Percentiles rank a stretch among this genome's conserved stretches.
These are phyloP conservation scores for Sarcophilus harrisii DNA, from an alignment of 2,797 vertebrate genomes.

Conservation along the genomic window DNA sequence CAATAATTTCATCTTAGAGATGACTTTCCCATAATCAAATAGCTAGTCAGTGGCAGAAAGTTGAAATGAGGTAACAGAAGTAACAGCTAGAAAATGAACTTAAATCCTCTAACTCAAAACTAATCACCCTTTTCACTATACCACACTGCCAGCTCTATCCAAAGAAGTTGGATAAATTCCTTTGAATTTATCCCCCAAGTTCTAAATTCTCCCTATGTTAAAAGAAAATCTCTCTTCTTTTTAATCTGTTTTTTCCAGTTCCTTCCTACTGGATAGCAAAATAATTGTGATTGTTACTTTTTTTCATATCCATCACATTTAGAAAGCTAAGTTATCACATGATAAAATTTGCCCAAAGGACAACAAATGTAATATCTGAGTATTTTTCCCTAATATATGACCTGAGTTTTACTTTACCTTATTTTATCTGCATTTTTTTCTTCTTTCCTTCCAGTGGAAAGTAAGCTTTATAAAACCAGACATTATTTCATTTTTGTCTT, in stretches of 20 bases:
- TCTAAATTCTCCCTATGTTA: background rate
- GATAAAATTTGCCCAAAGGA: background rate
- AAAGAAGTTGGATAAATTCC: background rate
- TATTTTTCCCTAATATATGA: background rate
- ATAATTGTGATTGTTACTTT: background rate
- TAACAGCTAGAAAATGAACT: background rate
- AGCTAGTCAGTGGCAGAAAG: background rate
- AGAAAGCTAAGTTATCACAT: background rate
- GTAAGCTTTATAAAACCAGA: background rate
- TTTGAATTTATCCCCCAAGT: background rate
- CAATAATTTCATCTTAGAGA: background rate
- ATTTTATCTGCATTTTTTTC: background rate
- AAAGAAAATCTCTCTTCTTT: background rate
- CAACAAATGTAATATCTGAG: background rate
- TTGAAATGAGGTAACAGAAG: background rate
- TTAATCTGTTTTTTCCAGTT: background rate
- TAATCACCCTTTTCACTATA: background rate
- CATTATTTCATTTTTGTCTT: background rate
- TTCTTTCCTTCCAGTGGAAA: background rate
- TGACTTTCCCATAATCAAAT: background rate
- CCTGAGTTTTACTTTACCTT: constrained; percentile 24
- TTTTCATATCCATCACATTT: background rate
- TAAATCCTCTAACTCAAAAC: background rate
- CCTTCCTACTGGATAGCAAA: background rate
- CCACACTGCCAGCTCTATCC: background rate